Conservation (phyloP, 2,797 vertebrate species). For the Enteromius fasciolatus region DNA sequence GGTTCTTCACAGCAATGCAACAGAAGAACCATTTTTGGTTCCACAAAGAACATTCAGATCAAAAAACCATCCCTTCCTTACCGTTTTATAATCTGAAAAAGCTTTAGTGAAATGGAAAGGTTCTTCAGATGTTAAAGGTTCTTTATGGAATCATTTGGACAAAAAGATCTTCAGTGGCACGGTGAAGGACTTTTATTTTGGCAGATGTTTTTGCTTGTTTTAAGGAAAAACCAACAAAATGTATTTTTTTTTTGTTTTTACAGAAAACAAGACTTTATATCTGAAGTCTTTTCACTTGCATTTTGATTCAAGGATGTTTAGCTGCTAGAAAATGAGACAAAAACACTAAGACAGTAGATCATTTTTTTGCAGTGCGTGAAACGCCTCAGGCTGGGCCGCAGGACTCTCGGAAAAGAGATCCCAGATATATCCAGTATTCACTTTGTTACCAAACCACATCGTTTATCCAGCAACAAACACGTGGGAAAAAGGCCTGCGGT, state of each 20-base stretch:
- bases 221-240: no score
- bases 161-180: no score
- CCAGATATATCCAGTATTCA: slow-evolving; percentile 68
- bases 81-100: no score
- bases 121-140: no score
- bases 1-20: no score
- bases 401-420: slow-evolving; percentile 34
- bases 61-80: no score
- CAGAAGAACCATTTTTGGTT: no score
- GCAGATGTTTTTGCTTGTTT: no score
- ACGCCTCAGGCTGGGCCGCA: background rate
- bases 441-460: slow-evolving; percentile 55
- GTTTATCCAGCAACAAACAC: background rate
- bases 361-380: background rate
- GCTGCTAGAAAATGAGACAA: background rate
- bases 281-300: background rate
- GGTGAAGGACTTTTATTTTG: no score
- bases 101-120: no score
- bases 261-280: background rate
- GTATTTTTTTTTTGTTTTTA: background rate
- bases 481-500: slow-evolving; percentile 32
- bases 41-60: no score
- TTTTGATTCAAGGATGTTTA: background rate
- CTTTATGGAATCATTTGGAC: no score
- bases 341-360: background rate